phyloP scores from a whole-genome alignment of 2,113 vertebrate species.

The Nibea coibor region DNA sequence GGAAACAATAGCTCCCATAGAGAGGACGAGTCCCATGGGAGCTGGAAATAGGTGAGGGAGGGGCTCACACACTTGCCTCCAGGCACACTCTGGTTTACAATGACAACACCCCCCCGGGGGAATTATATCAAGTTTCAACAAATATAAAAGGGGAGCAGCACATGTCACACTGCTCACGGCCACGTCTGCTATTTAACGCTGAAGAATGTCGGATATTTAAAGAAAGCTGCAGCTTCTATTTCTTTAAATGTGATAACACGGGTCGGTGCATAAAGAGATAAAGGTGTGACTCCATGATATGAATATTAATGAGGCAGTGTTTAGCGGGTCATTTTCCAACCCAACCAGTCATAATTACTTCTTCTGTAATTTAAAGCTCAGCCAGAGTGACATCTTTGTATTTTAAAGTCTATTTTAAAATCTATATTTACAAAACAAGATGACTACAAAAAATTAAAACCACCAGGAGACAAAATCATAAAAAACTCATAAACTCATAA shows the following conservation, averaged over 20 bases:
- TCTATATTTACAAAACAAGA: too few relatives aligned
- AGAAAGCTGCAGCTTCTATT: neutral
- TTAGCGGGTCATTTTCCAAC: too few relatives aligned
- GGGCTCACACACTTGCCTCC: conserved; percentile 45
- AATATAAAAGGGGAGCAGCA: conserved; percentile 9
- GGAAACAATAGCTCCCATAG: conserved; percentile 41
- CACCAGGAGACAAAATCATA: too few relatives aligned
- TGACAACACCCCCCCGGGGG: conserved; percentile 3
- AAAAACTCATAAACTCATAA: too few relatives aligned
- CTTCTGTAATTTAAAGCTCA: too few relatives aligned
- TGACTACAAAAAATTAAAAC: too few relatives aligned
- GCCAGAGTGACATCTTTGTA: too few relatives aligned
- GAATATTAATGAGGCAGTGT: neutral
- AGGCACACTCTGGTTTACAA: conserved; percentile 38
- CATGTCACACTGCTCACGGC: neutral
- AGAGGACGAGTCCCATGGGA: conserved; percentile 44
- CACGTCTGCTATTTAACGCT: neutral
- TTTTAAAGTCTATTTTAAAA: too few relatives aligned
- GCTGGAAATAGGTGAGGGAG: neutral
- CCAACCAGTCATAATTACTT: too few relatives aligned
- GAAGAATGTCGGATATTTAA: neutral
- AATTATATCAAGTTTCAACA: conserved; percentile 21
- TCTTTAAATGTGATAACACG: neutral
- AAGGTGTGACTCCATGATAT: neutral
- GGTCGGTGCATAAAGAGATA: neutral